A percentile compares a stretch with the other conserved stretches of the same genome.
These are phyloP conservation scores for Goniozus legneri DNA, from an alignment of 1,140 invertebrate species.

Conservation along the genomic window DNA sequence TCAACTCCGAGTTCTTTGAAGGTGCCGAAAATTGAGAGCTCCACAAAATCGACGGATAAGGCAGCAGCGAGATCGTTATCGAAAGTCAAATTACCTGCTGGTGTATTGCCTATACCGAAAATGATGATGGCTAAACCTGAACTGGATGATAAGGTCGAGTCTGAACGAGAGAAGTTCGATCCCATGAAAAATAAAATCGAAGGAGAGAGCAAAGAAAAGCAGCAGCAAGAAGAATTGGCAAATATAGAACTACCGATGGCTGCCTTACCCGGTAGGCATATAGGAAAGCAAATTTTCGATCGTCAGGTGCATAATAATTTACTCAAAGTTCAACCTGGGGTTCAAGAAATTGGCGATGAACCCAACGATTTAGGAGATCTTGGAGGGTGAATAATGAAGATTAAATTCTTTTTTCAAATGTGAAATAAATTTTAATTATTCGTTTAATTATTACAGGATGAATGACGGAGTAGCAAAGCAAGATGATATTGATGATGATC, in stretches of 20 bases:
- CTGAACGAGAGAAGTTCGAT: constrained; percentile 11
- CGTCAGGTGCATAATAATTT: constrained; percentile 33
- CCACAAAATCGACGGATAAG: constrained; percentile 28
- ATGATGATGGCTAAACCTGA: constrained; percentile 24
- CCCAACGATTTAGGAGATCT: constrained; percentile 39
- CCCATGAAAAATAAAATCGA: constrained; percentile 25
- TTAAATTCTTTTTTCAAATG: constrained; percentile 2
- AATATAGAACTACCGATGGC: background rate
- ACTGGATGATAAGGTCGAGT: constrained; percentile 21
- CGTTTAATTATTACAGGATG: constrained; percentile 40
- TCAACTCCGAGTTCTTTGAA: constrained; percentile 25
- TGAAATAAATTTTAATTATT: background rate
- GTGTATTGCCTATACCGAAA: constrained; percentile 45
- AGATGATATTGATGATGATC: constrained; percentile 40
- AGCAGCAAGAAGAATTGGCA: background rate
- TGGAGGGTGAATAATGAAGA: constrained; percentile 19
- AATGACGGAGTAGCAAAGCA: constrained; percentile 31
- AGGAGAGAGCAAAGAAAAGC: background rate
- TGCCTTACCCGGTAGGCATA: constrained; percentile 27
- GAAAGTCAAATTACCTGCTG: constrained; percentile 43
- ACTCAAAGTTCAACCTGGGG: constrained; percentile 32
- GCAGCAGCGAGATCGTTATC: constrained; percentile 9
- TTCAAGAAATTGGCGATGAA: constrained; percentile 50
- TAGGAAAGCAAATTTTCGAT: constrained; percentile 33
- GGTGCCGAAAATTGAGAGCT: constrained; percentile 18